phyloP scores from a whole-genome alignment of 2,113 vertebrate genomes.

The Loxodonta africana region DNA sequence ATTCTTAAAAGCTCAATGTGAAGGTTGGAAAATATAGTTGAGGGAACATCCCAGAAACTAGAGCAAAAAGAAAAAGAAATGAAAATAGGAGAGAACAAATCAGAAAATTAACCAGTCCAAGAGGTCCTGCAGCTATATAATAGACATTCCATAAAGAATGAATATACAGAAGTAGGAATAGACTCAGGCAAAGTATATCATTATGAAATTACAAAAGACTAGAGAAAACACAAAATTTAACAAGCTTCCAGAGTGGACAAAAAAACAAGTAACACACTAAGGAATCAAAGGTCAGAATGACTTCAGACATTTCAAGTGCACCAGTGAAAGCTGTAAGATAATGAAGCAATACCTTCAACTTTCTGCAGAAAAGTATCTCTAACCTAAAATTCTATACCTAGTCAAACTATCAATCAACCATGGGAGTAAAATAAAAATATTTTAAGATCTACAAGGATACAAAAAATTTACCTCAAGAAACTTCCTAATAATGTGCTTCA shows the following conservation, averaged over 20 bases:
- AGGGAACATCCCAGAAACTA: neutral
- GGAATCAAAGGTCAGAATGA: neutral
- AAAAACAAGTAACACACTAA: neutral
- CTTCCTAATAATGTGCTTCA: neutral
- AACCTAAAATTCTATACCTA: too few relatives aligned
- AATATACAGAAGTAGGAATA: neutral
- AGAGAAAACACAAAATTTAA: neutral
- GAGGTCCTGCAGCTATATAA: neutral
- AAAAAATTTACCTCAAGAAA: neutral
- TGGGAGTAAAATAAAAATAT: neutral
- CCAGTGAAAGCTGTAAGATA: too few relatives aligned
- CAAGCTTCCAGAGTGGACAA: neutral
- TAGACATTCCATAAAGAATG: neutral
- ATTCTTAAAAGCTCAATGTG: neutral
- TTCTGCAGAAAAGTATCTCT: too few relatives aligned
- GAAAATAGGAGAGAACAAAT: neutral
- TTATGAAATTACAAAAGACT: neutral
- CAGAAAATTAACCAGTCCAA: neutral
- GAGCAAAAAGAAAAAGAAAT: neutral
- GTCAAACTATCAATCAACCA: neutral
- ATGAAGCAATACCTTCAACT: too few relatives aligned
- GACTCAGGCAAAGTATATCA: neutral
- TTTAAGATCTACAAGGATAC: neutral
- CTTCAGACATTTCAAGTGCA: neutral
- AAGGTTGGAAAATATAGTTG: neutral